Evolutionary conservation across 2,797 vertebrate genomes (phyloP).

Genomic region (Pipistrellus pipistrellus): DNA sequence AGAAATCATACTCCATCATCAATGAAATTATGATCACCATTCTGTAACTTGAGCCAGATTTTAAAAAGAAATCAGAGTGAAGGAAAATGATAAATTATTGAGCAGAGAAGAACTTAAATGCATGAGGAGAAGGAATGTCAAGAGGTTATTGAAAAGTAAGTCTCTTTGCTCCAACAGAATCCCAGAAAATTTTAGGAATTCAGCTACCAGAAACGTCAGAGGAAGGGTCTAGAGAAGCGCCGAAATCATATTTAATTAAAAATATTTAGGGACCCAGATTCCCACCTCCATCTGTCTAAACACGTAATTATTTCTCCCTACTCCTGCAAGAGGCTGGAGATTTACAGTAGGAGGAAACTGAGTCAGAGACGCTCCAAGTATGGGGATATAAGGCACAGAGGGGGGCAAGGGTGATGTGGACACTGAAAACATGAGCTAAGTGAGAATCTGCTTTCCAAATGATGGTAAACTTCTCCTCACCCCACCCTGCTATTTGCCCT

Average conservation of each 20-base stretch:
- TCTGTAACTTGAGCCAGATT: not conserved
- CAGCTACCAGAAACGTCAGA: not conserved
- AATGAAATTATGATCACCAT: not conserved
- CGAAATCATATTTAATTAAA: constrained; percentile 22
- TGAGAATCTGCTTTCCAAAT: not conserved
- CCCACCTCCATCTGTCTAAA: not conserved
- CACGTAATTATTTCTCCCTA: not conserved
- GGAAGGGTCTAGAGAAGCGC: not conserved
- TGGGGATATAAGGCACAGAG: not conserved
- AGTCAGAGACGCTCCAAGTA: not conserved
- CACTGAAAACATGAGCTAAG: not conserved
- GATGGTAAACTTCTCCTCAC: too few species aligned
- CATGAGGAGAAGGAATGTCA: not conserved
- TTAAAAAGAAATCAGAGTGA: not conserved
- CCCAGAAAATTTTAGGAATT: constrained; percentile 15
- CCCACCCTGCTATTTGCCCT: not conserved
- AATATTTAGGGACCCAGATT: not conserved
- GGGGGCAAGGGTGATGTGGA: not conserved
- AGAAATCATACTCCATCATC: not conserved
- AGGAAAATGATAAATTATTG: not conserved
- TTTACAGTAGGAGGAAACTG: not conserved
- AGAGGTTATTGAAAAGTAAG: not conserved
- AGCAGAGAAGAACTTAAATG: not conserved
- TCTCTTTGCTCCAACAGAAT: constrained; percentile 14
- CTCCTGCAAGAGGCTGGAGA: not conserved